Evolutionary conservation across 2,113 vertebrate species (phyloP), one percentile per base, ranked within the genome.

Genomic region (Rhinopomastus cyanomelas): DNA sequence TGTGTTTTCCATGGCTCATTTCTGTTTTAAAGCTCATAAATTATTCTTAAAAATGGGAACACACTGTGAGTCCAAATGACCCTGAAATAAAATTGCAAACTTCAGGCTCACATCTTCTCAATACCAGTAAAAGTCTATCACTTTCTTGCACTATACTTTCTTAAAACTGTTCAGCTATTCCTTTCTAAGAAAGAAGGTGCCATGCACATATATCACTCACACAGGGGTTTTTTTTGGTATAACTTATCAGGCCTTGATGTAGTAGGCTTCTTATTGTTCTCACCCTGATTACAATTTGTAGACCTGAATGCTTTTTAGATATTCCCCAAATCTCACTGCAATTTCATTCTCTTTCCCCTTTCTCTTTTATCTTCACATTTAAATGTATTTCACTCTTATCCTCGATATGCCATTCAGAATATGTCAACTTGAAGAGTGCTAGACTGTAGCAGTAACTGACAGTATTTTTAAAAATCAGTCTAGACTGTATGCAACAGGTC

Each of bases 361-460:
- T 93, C 88, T 78, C 80, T 30, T 93, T 96, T 96, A 86, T 96
- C 34, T 29, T 89, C 83, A 65, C 77, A 87, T 96, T 96, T 91
- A 96, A 85, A 95, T 83, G 51, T 93, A 94, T 94, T 97, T 97
- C 81, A 85, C 68, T 96, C 91, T 92, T 94, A 96, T 93, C 60
- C 68, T 91, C 61, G 64, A 95, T 94, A 92, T 97, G 94, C 95
- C 94, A 96, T 94, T 97, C 95, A 96, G 94, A 87, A 92, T 73
- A 90, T 95, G 89, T 93, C 96, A 97, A 89, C 76, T 93, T 93
- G 76, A 95, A 73, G 79, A 96, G 79, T 85, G 55, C 89, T 90
- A 81, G 85, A 94, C 81, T 97, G 34, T 59, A 85, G 81, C 34
- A 42, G 72, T 64, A 82, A 95, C 78, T 97, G 95, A 95, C 95